These are phyloP conservation scores for Drosophila sturtevanti DNA, from an alignment of 1,140 invertebrate species.

Conservation along the genomic window DNA sequence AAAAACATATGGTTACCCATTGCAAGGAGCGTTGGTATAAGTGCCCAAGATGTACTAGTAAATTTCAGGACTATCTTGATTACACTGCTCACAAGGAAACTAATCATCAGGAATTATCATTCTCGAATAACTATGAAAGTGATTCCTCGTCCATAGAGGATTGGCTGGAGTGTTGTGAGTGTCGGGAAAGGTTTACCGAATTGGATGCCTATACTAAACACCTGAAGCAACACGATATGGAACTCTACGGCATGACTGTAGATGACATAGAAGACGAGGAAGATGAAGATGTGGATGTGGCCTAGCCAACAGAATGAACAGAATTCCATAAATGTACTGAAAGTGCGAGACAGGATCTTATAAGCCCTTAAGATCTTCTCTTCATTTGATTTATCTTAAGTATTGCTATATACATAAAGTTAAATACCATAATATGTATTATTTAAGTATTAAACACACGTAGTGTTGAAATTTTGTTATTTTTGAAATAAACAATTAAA, in stretches of 20 bases:
- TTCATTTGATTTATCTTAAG: neutral
- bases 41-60: constrained; percentile 61
- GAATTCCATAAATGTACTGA: neutral
- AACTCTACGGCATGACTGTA: constrained; percentile 62
- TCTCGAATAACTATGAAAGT: constrained; percentile 35
- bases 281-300: constrained; percentile 64
- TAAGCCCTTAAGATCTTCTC: too few species aligned
- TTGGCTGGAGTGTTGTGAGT: constrained; percentile 76
- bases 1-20: constrained; percentile 80
- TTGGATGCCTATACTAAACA: constrained; percentile 72
- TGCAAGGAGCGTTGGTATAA: constrained; percentile 76
- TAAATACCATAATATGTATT: neutral
- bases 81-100: constrained; percentile 64
- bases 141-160: constrained; percentile 65
- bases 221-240: constrained; percentile 66
- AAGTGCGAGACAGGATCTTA: too few species aligned
- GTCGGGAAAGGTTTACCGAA: constrained; percentile 65
- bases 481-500: neutral
- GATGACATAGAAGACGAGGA: constrained; percentile 63
- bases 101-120: constrained; percentile 10
- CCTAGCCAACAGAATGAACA: constrained; percentile 25
- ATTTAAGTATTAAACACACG: neutral
- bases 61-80: constrained; percentile 70
- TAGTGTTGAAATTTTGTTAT: neutral
- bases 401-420: neutral